These are phyloP conservation scores for Baronia brevicornis DNA, from an alignment of 2,888 invertebrate genomes.

Conservation along the genomic window DNA sequence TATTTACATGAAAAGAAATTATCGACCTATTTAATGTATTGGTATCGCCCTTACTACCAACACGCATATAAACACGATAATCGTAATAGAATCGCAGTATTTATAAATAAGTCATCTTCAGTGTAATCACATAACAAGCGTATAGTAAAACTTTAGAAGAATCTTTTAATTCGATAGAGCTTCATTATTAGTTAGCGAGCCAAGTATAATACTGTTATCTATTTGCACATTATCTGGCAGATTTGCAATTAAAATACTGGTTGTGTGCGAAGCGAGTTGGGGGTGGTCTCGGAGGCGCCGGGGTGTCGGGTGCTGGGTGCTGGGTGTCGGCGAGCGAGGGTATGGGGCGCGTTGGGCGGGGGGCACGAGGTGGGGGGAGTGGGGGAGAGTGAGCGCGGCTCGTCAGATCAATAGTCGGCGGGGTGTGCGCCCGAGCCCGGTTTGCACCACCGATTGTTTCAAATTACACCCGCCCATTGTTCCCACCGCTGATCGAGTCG, in stretches of 20 bases:
- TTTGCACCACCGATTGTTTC: constrained; percentile 71
- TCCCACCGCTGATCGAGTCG: constrained; percentile 69
- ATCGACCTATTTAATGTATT: no score
- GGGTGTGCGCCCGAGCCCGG: constrained; percentile 64
- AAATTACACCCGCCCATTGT: constrained; percentile 72
- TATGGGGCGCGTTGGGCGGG: constrained; percentile 26
- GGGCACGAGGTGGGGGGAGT: constrained; percentile 27
- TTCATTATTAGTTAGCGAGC: constrained; percentile 67
- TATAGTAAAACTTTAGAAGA: constrained; percentile 24
- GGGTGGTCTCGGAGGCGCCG: constrained; percentile 18
- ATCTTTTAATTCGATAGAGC: constrained; percentile 48
- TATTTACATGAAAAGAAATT: no score
- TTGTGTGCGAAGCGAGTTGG: constrained; percentile 41
- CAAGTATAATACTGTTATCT: constrained; percentile 71
- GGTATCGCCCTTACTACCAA: no score
- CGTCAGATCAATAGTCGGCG: constrained; percentile 72
- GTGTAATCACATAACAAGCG: no score
- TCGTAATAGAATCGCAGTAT: no score
- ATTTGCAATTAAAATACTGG: constrained; percentile 76
- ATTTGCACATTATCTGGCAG: constrained; percentile 75
- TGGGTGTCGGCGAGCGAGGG: constrained; percentile 25
- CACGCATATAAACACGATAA: no score
- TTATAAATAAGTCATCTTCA: no score
- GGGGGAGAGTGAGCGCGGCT: constrained; percentile 32
- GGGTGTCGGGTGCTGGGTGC: constrained; percentile 33